phyloP scores from a whole-genome alignment of 1,140 invertebrate genomes.

The Heliconius melpomene region DNA sequence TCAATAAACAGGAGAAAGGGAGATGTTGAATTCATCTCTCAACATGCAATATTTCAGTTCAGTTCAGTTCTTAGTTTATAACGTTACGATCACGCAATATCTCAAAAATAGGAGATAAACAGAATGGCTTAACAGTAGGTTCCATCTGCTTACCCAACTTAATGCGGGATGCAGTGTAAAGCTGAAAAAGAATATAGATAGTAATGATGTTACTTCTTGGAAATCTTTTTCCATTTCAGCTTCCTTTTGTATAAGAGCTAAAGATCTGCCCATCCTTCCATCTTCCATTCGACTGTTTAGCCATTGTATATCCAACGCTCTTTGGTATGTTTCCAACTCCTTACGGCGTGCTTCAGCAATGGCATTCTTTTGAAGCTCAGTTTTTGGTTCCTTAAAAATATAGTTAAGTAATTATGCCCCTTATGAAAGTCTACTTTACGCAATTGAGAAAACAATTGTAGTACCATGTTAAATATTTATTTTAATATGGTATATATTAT shows the following conservation, averaged over 20 bases:
- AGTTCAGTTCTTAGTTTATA: too few species aligned
- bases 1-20: too few species aligned
- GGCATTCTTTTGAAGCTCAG: conserved; percentile 66
- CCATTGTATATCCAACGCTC: conserved; percentile 70
- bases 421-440: neutral
- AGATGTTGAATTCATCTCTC: too few species aligned
- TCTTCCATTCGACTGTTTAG: conserved; percentile 72
- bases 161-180: too few species aligned
- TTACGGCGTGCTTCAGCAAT: conserved; percentile 52
- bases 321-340: conserved; percentile 62
- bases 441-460: neutral
- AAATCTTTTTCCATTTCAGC: conserved; percentile 73
- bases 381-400: conserved; percentile 62
- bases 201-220: conserved; percentile 57
- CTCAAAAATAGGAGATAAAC: too few species aligned
- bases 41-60: too few species aligned
- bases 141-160: too few species aligned
- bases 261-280: conserved; percentile 64
- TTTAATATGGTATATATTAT: neutral
- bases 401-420: neutral
- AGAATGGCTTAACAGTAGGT: too few species aligned
- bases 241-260: conserved; percentile 65
- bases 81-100: too few species aligned
- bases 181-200: too few species aligned
- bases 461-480: conserved; percentile 17